Conservation (phyloP, 2,113 vertebrate species). For the Holacanthus passer region DNA sequence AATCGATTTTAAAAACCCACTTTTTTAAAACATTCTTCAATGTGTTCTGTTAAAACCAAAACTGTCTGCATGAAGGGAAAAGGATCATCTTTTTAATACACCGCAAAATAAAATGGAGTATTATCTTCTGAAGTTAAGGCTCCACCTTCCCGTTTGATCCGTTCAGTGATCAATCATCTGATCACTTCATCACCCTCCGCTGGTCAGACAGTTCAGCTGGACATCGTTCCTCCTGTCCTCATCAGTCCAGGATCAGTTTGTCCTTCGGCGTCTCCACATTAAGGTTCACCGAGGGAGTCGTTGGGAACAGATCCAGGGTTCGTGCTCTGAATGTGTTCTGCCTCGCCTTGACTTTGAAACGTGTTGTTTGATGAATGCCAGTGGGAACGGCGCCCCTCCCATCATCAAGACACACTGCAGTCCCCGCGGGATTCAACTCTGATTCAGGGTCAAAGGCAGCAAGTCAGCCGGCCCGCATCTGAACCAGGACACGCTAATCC, state of each 20-base stretch:
- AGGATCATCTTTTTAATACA: no score
- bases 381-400: neutral
- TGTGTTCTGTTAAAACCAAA: no score
- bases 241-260: neutral
- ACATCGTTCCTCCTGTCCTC: neutral
- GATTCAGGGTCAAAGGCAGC: neutral
- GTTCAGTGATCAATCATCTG: neutral
- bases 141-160: neutral
- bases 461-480: neutral
- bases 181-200: neutral
- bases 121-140: no score
- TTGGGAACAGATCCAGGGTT: neutral
- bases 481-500: slow-evolving; percentile 19
- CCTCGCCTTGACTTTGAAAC: slow-evolving; percentile 10
- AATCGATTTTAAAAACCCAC: no score
- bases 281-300: neutral
- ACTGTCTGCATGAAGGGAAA: no score
- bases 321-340: neutral
- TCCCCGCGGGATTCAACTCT: neutral
- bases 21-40: no score
- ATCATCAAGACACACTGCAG: neutral
- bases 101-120: no score
- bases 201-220: neutral
- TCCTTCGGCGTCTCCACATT: neutral
- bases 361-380: neutral